Evolutionary conservation across 1,140 invertebrate species (phyloP), one percentile per base, ranked within the genome.

Genomic region (Holotrichia oblita): DNA sequence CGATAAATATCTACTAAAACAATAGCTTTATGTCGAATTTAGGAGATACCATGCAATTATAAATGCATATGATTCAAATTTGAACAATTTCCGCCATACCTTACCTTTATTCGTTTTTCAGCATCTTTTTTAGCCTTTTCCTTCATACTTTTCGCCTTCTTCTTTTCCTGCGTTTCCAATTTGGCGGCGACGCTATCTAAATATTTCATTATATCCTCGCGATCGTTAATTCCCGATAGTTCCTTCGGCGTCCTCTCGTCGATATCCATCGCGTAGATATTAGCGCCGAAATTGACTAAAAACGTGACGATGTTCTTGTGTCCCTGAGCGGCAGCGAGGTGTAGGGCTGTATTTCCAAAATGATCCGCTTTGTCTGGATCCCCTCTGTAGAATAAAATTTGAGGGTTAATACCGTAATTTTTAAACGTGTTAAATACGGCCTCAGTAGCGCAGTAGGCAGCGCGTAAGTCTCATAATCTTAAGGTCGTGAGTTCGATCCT

Each of bases 391-490:
- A 42, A 40, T 1, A 41, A 27, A 69, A 69, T 14, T n/a, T n/a
- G 17, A n/a, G 7, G 7, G 12, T 2, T 14, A 69, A 27, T 69
- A 10, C 24, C 22, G 10, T 27, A 22, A 69, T 69, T 7, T 27
- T 27, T 27, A 69, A 2, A 69, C 2, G 6, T 4, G 8, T 27
- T 27, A 2, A 4, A 6, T 17, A 41, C 73, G 22, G 93, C 93
- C 92, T 95, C 93, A 93, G 93, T 95, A 91, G 94, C 94, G 93
- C 94, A 95, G 94, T 94, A 93, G 94, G 94, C 91, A 96, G 94
- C 94, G 94, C 94, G 94, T 95, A 94, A 96, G 94, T 96, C 94
- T 96, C 94, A 96, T 96, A 96, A 96, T 96, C 94, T 95, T 94
- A 95, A 95, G 95, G 95, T 95, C 95, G 94, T 95, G 94, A 95